Conservation (phyloP, 1,140 invertebrate genomes). For the Eupeodes corollae region DNA sequence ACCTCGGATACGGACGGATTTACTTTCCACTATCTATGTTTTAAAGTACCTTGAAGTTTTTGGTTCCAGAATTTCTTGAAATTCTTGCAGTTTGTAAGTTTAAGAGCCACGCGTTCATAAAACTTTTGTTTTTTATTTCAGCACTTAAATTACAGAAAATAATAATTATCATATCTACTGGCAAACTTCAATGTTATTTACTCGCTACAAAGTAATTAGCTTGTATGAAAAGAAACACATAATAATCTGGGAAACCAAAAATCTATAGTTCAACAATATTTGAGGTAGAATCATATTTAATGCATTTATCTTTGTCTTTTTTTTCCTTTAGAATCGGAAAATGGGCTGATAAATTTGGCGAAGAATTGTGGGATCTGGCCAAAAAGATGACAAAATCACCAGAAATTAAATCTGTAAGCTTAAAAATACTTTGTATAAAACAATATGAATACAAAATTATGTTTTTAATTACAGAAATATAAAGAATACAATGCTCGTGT, state of each 20-base stretch:
- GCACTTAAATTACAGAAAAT: neutral
- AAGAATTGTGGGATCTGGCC: conserved; percentile 49
- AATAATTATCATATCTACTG: neutral
- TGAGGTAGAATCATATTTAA: neutral
- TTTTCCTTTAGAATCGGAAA: conserved; percentile 40
- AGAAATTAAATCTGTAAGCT: conserved; percentile 45
- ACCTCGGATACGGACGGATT: no score
- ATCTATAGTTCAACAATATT: neutral
- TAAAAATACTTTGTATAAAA: neutral
- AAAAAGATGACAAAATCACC: conserved; percentile 46
- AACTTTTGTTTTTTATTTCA: no score
- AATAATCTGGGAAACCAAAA: neutral
- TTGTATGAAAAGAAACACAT: neutral
- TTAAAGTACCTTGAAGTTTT: no score
- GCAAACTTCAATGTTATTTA: no score
- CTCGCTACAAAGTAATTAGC: no score
- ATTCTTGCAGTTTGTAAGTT: no score
- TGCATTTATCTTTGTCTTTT: neutral
- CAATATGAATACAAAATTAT: conserved; percentile 2
- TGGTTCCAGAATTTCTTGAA: no score
- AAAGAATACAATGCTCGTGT: conserved; percentile 61
- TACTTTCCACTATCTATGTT: no score
- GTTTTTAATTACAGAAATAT: conserved; percentile 49
- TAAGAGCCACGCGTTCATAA: no score
- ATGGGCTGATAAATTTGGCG: conserved; percentile 49